Percentiles rank a stretch among this genome's conserved stretches.
These are phyloP conservation scores for Cotesia chilonis DNA, from an alignment of 1,140 invertebrate genomes.

Conservation along the genomic window DNA sequence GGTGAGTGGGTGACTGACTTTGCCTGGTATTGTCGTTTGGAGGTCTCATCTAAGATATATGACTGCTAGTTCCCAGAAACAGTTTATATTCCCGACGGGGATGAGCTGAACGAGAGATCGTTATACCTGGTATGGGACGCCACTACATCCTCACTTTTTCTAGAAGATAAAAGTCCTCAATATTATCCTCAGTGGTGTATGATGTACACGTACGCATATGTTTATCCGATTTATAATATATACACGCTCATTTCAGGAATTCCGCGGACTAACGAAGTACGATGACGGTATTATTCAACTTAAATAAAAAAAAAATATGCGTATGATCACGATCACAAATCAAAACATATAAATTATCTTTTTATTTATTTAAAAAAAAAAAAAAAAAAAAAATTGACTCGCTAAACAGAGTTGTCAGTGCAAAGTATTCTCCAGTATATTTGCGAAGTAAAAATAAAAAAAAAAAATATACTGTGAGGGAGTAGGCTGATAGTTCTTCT, in stretches of 20 bases:
- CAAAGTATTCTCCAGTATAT: not conserved
- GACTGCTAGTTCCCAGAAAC: conserved; percentile 62
- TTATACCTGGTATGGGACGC: conserved; percentile 28
- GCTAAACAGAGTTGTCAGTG: conserved; percentile 23
- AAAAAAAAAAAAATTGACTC: not conserved
- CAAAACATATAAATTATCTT: not conserved
- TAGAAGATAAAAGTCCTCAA: too few relatives aligned
- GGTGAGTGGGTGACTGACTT: conserved; percentile 62
- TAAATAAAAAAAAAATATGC: too few relatives aligned
- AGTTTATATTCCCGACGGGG: conserved; percentile 60
- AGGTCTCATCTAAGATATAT: conserved; percentile 57
- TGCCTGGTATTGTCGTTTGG: conserved; percentile 55
- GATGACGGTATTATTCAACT: conserved; percentile 13
- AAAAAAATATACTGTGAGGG: conserved; percentile 35
- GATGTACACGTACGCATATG: too few relatives aligned
- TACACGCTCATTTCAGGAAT: conserved; percentile 28
- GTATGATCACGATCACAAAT: not conserved
- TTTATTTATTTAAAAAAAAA: not conserved
- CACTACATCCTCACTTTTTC: too few relatives aligned
- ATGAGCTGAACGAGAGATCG: conserved; percentile 42
- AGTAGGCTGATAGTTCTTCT: conserved; percentile 44
- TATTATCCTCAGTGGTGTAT: too few relatives aligned
- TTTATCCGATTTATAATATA: not conserved
- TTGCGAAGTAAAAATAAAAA: conserved; percentile 25
- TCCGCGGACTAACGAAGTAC: conserved; percentile 4